Evolutionary conservation across 2,888 invertebrate genomes (phyloP).

Genomic region (Sthenelais limicola): DNA sequence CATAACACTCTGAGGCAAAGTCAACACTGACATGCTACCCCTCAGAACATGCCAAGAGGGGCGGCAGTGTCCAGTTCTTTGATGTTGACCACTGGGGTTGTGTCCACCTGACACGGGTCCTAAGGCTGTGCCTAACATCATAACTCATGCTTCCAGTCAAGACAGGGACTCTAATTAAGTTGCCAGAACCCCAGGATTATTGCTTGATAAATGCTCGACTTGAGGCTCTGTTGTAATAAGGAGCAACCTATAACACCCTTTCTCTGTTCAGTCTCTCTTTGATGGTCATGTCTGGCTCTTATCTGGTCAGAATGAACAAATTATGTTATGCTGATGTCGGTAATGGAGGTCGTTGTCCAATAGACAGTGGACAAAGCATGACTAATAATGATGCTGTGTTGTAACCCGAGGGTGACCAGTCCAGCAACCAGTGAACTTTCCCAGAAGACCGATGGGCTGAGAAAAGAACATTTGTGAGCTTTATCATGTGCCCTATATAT

Average conservation of each 20-base stretch:
- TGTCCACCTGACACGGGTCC: neutral
- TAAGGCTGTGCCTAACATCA: slow-evolving; percentile 6
- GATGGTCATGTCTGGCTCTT: slow-evolving; percentile 9
- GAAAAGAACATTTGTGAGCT: no score
- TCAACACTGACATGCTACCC: neutral
- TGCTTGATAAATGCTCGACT: no score
- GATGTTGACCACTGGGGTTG: slow-evolving; percentile 13
- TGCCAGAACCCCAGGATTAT: slow-evolving; percentile 3
- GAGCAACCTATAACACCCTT: no score
- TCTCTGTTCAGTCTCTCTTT: no score
- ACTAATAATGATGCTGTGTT: no score
- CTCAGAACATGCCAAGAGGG: neutral
- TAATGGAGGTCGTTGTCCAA: no score
- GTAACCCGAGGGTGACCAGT: no score
- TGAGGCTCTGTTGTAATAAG: no score
- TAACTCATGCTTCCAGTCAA: slow-evolving; percentile 4
- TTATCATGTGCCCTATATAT: no score
- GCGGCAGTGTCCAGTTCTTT: slow-evolving; percentile 15
- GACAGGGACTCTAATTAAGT: slow-evolving; percentile 8
- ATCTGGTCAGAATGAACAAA: slow-evolving; percentile 22
- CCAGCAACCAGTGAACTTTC: no score
- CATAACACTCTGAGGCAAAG: slow-evolving; percentile 1
- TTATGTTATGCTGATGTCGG: neutral
- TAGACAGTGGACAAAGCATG: no score
- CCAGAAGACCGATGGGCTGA: no score